Evolutionary conservation across 2,113 vertebrate species (phyloP), one percentile per base, ranked within the genome.

Genomic region (Cynocephalus volans): DNA sequence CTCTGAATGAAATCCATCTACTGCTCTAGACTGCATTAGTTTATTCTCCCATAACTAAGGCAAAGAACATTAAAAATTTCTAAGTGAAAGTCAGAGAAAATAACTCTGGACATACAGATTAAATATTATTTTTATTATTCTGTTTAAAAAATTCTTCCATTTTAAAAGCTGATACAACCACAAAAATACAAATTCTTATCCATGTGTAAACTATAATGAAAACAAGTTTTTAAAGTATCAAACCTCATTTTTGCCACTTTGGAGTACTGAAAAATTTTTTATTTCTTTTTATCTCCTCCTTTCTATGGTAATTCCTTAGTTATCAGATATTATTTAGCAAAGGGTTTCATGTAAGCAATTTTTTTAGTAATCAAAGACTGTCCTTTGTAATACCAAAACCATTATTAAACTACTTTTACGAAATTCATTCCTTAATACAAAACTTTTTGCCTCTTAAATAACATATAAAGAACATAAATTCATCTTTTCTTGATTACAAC

Each of bases 31-130:
- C 98, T 99, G 99, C 99, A 99, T 99, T 97, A 99, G 98, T 93
- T 99, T 99, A 98, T 98, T 99, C 98, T 99, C 99, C 99, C 99
- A 99, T 48, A 99, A 99, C 99, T 99, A 97, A 85, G 12, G 58
- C 41, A 92, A 97, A 98, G 96, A 88, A 89, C 33, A 94, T 95
- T 60, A 97, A 92, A 72, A 13, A 77, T 54, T 72, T 62, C 17
- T 91, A 67, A 96, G n/a, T 95, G 21, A 89, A 67, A 56, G 36
- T 79, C 56, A 69, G 28, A 80, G 6, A 76, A 76, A 24, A 48
- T 28, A 94, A 89, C 28, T 82, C 65, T 45, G 0, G 24, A 88
- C 21, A 93, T 26, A n/a, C 1, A 6, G 15, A 60, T 12, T 93
- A 90, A 97, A 85, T 15, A 21, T 52, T 41, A 41, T 64, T 70